Evolutionary conservation across 2,797 vertebrate species (phyloP).

Genomic region (Remorina albescens): DNA sequence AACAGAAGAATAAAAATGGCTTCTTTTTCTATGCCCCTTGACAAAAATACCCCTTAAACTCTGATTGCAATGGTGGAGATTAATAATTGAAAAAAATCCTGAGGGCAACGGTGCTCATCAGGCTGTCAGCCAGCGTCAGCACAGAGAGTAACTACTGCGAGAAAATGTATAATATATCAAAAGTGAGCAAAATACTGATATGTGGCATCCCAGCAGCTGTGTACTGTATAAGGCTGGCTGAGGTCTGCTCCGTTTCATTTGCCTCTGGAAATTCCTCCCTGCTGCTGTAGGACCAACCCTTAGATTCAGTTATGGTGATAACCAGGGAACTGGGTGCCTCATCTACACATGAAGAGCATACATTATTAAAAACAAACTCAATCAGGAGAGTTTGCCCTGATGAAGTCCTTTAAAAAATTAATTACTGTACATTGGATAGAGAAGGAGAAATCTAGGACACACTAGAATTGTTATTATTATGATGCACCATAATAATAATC

Average conservation of each 20-base stretch:
- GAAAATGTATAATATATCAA: slow-evolving; percentile 35
- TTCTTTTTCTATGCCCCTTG: slow-evolving; percentile 13
- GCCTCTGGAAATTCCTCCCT: slow-evolving; percentile 43
- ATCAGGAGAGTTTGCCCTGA: slow-evolving; percentile 8
- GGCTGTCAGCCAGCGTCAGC: slow-evolving; percentile 40
- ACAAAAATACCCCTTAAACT: slow-evolving; percentile 8
- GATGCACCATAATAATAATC: slow-evolving; percentile 66
- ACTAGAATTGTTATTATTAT: slow-evolving; percentile 18
- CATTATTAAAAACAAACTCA: slow-evolving; percentile 34
- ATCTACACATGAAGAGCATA: slow-evolving; percentile 43
- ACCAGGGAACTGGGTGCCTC: slow-evolving; percentile 26
- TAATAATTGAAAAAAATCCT: slow-evolving; percentile 52
- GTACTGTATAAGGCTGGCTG: slow-evolving; percentile 41
- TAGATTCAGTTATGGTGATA: slow-evolving; percentile 12
- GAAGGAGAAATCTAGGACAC: slow-evolving; percentile 45
- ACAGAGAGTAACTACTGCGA: slow-evolving; percentile 35
- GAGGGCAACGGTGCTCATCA: slow-evolving; percentile 46
- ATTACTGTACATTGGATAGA: slow-evolving; percentile 52
- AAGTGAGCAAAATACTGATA: slow-evolving; percentile 36
- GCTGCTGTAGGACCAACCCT: slow-evolving; percentile 13
- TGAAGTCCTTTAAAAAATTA: slow-evolving; percentile 33
- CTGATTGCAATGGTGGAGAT: slow-evolving; percentile 40
- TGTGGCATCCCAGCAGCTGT: slow-evolving; percentile 38
- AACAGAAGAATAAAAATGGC: slow-evolving; percentile 11
- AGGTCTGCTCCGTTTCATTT: slow-evolving; percentile 32